These are phyloP conservation scores for Panagrolaimus sp. DNA, from an alignment of 1,140 invertebrate genomes.

Conservation along the genomic window DNA sequence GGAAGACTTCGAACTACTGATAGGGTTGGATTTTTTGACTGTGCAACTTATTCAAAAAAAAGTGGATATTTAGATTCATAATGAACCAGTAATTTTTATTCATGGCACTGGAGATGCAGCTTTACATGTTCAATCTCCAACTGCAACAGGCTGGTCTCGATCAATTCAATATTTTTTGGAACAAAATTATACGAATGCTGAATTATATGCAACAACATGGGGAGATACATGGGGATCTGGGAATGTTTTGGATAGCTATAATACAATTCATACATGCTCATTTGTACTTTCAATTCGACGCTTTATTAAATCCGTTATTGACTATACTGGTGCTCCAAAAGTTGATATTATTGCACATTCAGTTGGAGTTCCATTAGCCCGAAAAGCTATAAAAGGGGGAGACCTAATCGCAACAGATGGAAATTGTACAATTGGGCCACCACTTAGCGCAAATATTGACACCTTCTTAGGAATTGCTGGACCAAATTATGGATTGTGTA, in stretches of 20 bases:
- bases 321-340: conserved; percentile 53
- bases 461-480: conserved; percentile 57
- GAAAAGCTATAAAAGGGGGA: conserved; percentile 58
- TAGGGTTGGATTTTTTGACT: conserved; percentile 24
- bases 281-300: conserved; percentile 53
- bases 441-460: conserved; percentile 45
- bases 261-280: conserved; percentile 54
- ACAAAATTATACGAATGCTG: conserved; percentile 53
- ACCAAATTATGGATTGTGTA: conserved; percentile 56
- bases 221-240: conserved; percentile 59
- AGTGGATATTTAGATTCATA: conserved; percentile 28
- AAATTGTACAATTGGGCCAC: conserved; percentile 55
- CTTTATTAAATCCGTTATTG: conserved; percentile 54
- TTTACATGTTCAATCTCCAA: conserved; percentile 56
- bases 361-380: conserved; percentile 49
- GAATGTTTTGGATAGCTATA: conserved; percentile 54
- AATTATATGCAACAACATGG: conserved; percentile 58
- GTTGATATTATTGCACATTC: conserved; percentile 58
- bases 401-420: conserved; percentile 57
- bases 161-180: conserved; percentile 59
- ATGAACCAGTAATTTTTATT: conserved; percentile 58
- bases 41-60: too few relatives aligned
- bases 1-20: conserved; percentile 42
- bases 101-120: conserved; percentile 56
- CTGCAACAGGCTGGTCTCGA: conserved; percentile 48